Conservation (phyloP, 2,113 vertebrate genomes). For the Ailurus styani region DNA sequence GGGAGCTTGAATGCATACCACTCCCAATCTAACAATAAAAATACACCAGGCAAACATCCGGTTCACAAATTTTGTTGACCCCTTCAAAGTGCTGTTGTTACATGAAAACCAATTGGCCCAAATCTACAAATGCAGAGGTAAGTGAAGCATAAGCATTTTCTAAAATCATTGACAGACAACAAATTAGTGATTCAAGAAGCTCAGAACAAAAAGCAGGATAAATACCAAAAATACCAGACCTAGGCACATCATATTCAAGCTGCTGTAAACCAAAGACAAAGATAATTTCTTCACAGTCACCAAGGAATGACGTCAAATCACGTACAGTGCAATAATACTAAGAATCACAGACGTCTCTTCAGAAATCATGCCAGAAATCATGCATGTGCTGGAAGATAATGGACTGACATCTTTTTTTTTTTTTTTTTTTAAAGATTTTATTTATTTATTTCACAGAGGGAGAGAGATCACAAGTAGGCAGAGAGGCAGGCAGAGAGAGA, state of each 20-base stretch:
- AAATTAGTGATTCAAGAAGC: neutral
- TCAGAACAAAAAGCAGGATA: neutral
- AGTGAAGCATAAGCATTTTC: neutral
- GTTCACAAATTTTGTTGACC: neutral
- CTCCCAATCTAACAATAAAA: neutral
- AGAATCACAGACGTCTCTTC: neutral
- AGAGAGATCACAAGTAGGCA: no score
- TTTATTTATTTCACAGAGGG: no score
- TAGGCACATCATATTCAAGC: neutral
- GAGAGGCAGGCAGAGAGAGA: no score
- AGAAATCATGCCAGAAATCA: neutral
- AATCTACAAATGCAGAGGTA: neutral
- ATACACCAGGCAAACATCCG: neutral
- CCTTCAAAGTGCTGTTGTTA: neutral
- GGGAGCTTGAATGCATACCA: neutral
- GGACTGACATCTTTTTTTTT: neutral
- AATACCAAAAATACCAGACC: neutral
- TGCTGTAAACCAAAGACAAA: neutral
- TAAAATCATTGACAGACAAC: neutral
- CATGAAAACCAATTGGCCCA: neutral
- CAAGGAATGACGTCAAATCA: neutral
- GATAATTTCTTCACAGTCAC: neutral
- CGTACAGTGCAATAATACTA: neutral
- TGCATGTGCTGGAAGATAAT: neutral
- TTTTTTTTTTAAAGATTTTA: no score